Conservation (phyloP, 2,797 vertebrate species). For the Decapterus maruadsi region DNA sequence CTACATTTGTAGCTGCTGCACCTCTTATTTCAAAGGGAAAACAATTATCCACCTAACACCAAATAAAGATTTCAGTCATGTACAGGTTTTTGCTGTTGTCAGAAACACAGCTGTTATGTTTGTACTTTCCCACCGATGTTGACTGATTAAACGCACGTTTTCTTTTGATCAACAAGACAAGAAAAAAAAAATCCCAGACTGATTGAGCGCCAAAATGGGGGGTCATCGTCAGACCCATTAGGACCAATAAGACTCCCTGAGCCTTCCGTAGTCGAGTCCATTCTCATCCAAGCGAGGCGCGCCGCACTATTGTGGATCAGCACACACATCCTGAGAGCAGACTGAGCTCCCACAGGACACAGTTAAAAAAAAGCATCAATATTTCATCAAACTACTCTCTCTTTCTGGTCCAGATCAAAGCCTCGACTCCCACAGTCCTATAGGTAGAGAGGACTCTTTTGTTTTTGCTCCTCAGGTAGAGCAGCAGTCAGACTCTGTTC, state of each 20-base stretch:
- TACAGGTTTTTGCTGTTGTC: constrained; percentile 46
- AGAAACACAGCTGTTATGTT: constrained; percentile 33
- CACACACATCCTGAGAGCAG: constrained; percentile 78
- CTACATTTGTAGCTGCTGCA: constrained; percentile 19
- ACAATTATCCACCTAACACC: constrained; percentile 35
- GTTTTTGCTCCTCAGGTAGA: constrained; percentile 82
- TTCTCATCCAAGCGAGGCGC: constrained; percentile 65
- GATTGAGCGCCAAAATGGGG: constrained; percentile 48
- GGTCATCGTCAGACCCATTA: constrained; percentile 81
- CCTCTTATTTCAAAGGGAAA: constrained; percentile 53
- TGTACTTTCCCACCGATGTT: constrained; percentile 56
- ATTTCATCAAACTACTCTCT: constrained; percentile 87
- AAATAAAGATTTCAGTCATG: constrained; percentile 69
- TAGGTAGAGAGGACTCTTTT: constrained; percentile 85
- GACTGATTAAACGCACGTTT: constrained; percentile 65
- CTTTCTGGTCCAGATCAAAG: constrained; percentile 87
- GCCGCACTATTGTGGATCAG: constrained; percentile 64
- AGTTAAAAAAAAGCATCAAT: constrained; percentile 87
- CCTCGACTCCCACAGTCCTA: constrained; percentile 80
- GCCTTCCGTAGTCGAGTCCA: constrained; percentile 61
- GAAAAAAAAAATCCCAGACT: constrained; percentile 57
- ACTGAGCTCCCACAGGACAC: constrained; percentile 81
- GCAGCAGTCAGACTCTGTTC: constrained; percentile 76
- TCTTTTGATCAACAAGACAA: constrained; percentile 71
- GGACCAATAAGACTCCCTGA: constrained; percentile 72